These are phyloP conservation scores for Eonycteris spelaea DNA, from an alignment of 2,113 vertebrate species.

Conservation along the genomic window DNA sequence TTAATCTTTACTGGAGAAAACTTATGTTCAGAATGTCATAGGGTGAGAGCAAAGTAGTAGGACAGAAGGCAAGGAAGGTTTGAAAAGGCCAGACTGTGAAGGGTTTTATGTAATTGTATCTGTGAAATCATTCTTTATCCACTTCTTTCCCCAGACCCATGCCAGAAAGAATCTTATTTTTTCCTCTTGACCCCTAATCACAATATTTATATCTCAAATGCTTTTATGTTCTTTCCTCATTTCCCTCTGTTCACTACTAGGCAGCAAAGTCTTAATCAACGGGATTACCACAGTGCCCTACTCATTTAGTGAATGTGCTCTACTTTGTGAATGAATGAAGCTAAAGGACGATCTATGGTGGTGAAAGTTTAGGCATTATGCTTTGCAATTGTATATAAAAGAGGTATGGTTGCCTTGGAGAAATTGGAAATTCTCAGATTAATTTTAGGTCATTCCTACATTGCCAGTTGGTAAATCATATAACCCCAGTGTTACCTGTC, in stretches of 20 bases:
- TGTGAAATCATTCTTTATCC: background rate
- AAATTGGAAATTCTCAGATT: background rate
- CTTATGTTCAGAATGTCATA: background rate
- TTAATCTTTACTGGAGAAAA: slow-evolving; percentile 6
- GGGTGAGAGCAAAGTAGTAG: background rate
- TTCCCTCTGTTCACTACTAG: background rate
- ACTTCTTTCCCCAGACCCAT: background rate
- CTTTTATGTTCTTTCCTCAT: background rate
- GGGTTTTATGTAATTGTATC: background rate
- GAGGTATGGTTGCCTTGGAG: slow-evolving; percentile 2
- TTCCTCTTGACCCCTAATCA: background rate
- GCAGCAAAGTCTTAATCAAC: background rate
- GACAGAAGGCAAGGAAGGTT: background rate
- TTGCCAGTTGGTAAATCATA: background rate
- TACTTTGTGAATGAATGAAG: background rate
- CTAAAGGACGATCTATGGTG: background rate
- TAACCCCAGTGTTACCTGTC: background rate
- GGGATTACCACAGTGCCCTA: background rate
- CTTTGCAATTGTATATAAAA: background rate
- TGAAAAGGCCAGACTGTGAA: background rate
- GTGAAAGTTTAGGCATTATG: background rate
- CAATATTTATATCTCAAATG: background rate
- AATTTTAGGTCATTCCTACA: background rate
- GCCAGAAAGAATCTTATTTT: background rate
- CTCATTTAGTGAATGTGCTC: background rate